Base-by-base conservation (phyloP, 2,797 vertebrate genomes). In the Cirrhinus molitorella region DNA sequence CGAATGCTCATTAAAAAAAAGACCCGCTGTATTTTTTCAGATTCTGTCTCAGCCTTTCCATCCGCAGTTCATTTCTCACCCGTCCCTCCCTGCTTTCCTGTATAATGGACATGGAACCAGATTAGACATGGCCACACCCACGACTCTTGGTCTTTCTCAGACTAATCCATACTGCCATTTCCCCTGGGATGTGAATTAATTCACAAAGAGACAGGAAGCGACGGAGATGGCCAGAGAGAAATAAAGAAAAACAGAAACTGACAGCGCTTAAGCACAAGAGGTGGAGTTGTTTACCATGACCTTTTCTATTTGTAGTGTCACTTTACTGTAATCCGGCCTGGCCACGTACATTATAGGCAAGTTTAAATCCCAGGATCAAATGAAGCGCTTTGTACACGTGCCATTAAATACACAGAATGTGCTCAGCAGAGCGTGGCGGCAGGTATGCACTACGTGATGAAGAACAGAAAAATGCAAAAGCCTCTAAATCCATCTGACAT, bases 111-210 rank as follows among this genome's bases (percentile, higher is more conserved):
- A 87, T 53, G 81, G 76, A 66, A 81, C 23, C 78, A 91, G 92
- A 92, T 91, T 92, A 91, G 87, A 73, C 81, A 84, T 80, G 89
- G 89, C 88, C 71, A 81, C 90, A 88, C 89, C 90, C 89, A 86
- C 79, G 83, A 84, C 90, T 92, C 90, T 91, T 88, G 59, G 86
- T 85, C 81, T 89, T 87, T 81, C 88, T 89, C 85, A 21, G 88
- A 45, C 87, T 94, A 94, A 94, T 93, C 93, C 90, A 90, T 86
- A 77, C 83, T 81, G 83, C 89, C 84, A 88, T 88, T 89, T 89
- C 91, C 88, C 80, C n/a, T 82, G 86, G 55, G 65, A 86, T 81
- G 85, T 85, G 85, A 85, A 55, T 85, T 85, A 83, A 85, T 37
- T 80, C 45, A 75, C 19, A 55, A 66, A 66, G 40, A 76, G 61